Evolutionary conservation across 2,888 invertebrate species (phyloP).

Genomic region (Spodoptera exigua): DNA sequence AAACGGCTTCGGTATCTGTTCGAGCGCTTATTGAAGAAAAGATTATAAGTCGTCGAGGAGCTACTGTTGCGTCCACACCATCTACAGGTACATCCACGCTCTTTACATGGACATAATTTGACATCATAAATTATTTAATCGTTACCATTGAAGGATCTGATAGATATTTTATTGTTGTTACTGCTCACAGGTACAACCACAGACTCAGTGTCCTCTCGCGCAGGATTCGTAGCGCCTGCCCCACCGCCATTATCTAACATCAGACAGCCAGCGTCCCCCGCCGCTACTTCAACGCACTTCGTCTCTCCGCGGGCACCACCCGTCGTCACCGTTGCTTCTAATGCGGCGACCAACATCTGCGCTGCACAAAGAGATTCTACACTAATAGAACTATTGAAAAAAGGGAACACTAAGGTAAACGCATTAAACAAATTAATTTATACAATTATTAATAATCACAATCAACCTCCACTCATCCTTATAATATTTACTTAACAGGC

Average conservation of each 20-base stretch:
- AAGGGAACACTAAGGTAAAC: slow-evolving; percentile 89
- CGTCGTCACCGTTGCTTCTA: slow-evolving; percentile 77
- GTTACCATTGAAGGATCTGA: no score
- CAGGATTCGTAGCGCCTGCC: slow-evolving; percentile 83
- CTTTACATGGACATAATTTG: slow-evolving; percentile 17
- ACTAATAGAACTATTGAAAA: slow-evolving; percentile 93
- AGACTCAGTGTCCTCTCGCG: slow-evolving; percentile 71
- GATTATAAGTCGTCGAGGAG: slow-evolving; percentile 95
- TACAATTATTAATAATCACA: background rate
- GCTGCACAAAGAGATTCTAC: slow-evolving; percentile 92
- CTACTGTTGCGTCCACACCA: slow-evolving; percentile 72
- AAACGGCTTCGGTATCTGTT: slow-evolving; percentile 97
- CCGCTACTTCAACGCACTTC: slow-evolving; percentile 85
- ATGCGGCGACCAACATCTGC: slow-evolving; percentile 67
- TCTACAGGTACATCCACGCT: slow-evolving; percentile 66
- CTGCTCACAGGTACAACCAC: slow-evolving; percentile 66
- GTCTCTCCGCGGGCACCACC: slow-evolving; percentile 84
- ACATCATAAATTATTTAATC: no score
- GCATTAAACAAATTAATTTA: background rate
- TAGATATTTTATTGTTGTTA: no score
- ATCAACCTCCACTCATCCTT: background rate
- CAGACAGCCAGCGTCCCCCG: slow-evolving; percentile 78
- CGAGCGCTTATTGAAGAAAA: slow-evolving; percentile 97
- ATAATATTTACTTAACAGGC: slow-evolving; percentile 72
- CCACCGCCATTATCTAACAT: slow-evolving; percentile 82